Percentiles rank a stretch among this genome's conserved stretches.
Evolutionary conservation across 2,888 invertebrate species (phyloP).

Genomic region (Listrodromus nycthemerus): DNA sequence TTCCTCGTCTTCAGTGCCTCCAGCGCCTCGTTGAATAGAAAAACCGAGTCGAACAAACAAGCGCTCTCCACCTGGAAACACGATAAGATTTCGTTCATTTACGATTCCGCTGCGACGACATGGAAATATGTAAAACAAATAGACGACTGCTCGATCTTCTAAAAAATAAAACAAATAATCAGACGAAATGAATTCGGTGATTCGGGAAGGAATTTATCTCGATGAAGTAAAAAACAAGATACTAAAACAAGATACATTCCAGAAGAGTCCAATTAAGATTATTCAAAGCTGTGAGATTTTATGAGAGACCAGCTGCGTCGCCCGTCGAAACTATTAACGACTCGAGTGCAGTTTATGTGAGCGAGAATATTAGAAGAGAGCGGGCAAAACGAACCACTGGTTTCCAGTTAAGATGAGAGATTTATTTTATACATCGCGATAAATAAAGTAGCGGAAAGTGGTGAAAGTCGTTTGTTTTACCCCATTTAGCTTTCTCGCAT

Average conservation of each 20-base stretch:
- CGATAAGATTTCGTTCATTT: conserved; percentile 14
- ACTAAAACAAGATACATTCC: too few relatives aligned
- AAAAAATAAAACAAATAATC: background rate
- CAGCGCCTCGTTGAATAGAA: conserved; percentile 91
- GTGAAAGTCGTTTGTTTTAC: too few relatives aligned
- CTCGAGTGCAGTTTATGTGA: conserved; percentile 1
- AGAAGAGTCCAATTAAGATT: background rate
- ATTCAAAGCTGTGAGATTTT: background rate
- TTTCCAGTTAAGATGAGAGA: too few relatives aligned
- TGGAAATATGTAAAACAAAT: background rate
- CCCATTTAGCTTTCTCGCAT: too few relatives aligned
- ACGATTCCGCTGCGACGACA: background rate
- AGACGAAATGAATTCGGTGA: background rate
- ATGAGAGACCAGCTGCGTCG: background rate
- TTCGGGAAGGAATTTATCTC: background rate
- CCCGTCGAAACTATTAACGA: conserved; percentile 11
- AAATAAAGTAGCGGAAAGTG: background rate
- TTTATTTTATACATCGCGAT: background rate
- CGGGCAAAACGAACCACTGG: background rate
- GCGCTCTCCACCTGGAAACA: conserved; percentile 89
- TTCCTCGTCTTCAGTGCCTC: conserved; percentile 86
- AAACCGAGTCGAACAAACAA: conserved; percentile 93
- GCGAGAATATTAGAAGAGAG: background rate
- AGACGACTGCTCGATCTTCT: background rate
- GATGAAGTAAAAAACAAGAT: background rate